phyloP scores from a whole-genome alignment of 1,140 invertebrate species.

The honey bee (Apis mellifera) region DNA sequence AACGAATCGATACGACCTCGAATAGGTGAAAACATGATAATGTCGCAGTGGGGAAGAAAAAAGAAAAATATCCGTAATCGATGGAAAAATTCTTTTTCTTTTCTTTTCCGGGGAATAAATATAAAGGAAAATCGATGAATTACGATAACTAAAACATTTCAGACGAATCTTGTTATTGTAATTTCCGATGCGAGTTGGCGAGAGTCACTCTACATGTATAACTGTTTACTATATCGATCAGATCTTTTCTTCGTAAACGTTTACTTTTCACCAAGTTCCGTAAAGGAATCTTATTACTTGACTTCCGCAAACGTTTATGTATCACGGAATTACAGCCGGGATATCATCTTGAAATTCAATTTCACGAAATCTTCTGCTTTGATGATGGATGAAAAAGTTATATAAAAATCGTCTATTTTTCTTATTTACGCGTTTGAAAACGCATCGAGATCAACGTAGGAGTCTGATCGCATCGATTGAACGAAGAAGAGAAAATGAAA shows the following conservation, averaged over 20 bases:
- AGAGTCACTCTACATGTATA: constrained; percentile 31
- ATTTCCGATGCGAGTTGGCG: constrained; percentile 21
- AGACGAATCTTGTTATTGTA: constrained; percentile 45
- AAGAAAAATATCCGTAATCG: background rate
- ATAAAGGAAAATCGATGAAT: background rate
- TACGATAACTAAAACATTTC: background rate
- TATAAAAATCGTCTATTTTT: too few relatives aligned
- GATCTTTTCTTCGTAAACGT: constrained; percentile 60
- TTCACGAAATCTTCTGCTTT: constrained; percentile 10
- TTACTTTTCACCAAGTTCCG: constrained; percentile 53
- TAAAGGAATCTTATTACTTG: constrained; percentile 57
- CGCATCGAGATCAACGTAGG: background rate
- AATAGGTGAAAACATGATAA: background rate
- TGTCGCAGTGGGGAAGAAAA: constrained; percentile 26
- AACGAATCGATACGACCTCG: background rate
- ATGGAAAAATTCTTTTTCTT: background rate
- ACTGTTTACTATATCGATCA: constrained; percentile 60
- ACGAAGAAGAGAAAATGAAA: background rate
- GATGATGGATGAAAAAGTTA: background rate
- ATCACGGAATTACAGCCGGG: constrained; percentile 57
- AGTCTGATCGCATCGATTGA: background rate
- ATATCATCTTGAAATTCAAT: constrained; percentile 21
- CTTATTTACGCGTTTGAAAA: background rate
- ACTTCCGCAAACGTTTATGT: constrained; percentile 57
- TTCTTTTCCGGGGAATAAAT: background rate